Evolutionary conservation across 1,140 invertebrate species (phyloP).

Genomic region (Bombus cullumanus): DNA sequence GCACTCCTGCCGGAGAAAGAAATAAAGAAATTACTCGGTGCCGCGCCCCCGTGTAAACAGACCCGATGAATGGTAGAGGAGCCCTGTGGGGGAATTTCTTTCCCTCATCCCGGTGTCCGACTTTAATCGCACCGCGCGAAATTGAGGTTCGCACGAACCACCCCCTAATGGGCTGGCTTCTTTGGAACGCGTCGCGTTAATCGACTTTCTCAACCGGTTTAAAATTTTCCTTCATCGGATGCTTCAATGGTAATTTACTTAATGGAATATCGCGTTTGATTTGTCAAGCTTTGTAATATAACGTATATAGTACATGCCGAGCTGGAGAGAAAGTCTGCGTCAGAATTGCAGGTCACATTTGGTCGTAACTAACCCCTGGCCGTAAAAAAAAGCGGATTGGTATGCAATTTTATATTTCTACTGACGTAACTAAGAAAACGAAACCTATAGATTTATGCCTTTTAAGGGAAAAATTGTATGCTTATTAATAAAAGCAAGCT

Average conservation of each 20-base stretch:
- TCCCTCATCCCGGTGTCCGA: slow-evolving; percentile 7
- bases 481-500: background rate
- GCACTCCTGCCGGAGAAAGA: slow-evolving; percentile 60
- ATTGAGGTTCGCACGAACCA: slow-evolving; percentile 17
- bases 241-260: background rate
- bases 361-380: too few species aligned
- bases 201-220: background rate
- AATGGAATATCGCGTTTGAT: background rate
- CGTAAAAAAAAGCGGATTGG: background rate
- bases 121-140: slow-evolving; percentile 42
- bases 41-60: slow-evolving; percentile 76
- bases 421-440: background rate
- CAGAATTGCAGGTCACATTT: too few species aligned
- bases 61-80: slow-evolving; percentile 77
- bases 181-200: slow-evolving; percentile 13
- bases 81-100: slow-evolving; percentile 36
- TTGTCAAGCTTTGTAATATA: background rate
- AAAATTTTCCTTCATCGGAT: background rate
- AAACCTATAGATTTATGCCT: background rate
- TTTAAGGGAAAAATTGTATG: background rate
- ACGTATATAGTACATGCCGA: background rate
- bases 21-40: slow-evolving; percentile 82
- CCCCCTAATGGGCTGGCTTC: background rate
- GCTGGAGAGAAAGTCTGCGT: too few species aligned
- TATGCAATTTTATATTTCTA: background rate